A percentile compares a stretch with the other conserved stretches of the same genome.
These are phyloP conservation scores for Leucoraja ocellata DNA, from an alignment of 2,797 vertebrate genomes.

Conservation along the genomic window DNA sequence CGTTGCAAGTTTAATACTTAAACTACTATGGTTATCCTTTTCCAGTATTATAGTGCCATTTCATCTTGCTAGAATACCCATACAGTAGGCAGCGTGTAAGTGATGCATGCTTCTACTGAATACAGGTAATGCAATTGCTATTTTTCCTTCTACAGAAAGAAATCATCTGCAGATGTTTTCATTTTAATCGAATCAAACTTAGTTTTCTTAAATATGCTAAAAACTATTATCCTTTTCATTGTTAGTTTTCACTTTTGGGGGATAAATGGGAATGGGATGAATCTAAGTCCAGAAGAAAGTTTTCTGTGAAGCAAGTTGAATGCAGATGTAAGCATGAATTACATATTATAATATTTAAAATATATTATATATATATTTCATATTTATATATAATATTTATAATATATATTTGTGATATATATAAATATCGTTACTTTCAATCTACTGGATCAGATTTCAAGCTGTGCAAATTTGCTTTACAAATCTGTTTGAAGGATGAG, in stretches of 20 bases:
- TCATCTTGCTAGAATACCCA: not conserved
- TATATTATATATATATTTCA: too few relatives aligned
- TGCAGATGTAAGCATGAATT: not conserved
- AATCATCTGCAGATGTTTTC: not conserved
- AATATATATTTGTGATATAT: not conserved
- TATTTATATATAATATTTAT: too few relatives aligned
- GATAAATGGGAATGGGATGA: not conserved
- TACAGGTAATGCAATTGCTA: not conserved
- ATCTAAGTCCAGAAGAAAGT: not conserved
- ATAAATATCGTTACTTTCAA: not conserved
- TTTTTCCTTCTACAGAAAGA: not conserved
- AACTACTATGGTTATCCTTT: not conserved
- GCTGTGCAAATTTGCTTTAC: not conserved
- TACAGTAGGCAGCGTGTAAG: not conserved
- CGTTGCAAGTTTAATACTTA: slow-evolving; percentile 14
- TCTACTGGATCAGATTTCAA: not conserved
- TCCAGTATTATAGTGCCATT: not conserved
- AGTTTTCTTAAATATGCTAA: not conserved
- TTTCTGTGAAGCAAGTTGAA: not conserved
- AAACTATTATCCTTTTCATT: not conserved
- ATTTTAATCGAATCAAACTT: not conserved
- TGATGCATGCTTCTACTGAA: not conserved
- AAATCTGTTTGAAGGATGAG: not conserved
- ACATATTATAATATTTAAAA: too few relatives aligned
- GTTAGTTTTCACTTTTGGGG: not conserved